phyloP scores from a whole-genome alignment of 2,888 invertebrate genomes.

The Hirtodrosophila histrioides region DNA sequence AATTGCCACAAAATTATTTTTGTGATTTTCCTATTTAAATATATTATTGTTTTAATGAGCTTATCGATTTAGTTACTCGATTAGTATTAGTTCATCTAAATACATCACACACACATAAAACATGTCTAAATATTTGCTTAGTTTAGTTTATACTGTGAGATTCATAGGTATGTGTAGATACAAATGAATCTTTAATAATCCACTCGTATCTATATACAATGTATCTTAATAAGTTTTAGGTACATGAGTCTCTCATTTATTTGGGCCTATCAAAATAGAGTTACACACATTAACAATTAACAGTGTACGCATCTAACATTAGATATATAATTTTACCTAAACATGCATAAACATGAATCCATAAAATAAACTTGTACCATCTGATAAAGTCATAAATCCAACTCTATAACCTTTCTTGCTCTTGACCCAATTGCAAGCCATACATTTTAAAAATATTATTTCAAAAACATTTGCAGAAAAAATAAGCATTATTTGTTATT shows the following conservation, averaged over 20 bases:
- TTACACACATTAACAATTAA: slow-evolving; percentile 40
- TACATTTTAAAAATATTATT: slow-evolving; percentile 25
- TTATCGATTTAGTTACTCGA: slow-evolving; percentile 27
- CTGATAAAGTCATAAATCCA: not conserved
- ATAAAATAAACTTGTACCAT: not conserved
- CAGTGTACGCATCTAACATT: slow-evolving; percentile 12
- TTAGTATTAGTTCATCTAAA: slow-evolving; percentile 27
- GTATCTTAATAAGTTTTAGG: slow-evolving; percentile 63
- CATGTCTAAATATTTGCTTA: slow-evolving; percentile 63
- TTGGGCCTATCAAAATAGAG: slow-evolving; percentile 53
- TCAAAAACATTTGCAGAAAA: slow-evolving; percentile 38
- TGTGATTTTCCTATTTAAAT: slow-evolving; percentile 35
- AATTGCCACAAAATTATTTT: slow-evolving; percentile 51
- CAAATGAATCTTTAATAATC: slow-evolving; percentile 19
- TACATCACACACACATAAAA: slow-evolving; percentile 60
- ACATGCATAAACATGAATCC: slow-evolving; percentile 25
- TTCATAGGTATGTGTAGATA: slow-evolving; percentile 14
- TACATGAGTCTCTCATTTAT: slow-evolving; percentile 80
- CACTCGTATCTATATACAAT: slow-evolving; percentile 27
- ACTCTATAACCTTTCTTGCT: not conserved
- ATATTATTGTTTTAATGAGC: slow-evolving; percentile 44
- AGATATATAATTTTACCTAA: slow-evolving; percentile 18
- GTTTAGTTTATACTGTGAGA: slow-evolving; percentile 25
- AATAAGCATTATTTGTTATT: slow-evolving; percentile 23
- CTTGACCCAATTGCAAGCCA: slow-evolving; percentile 1